Conservation (phyloP, 2,888 invertebrate species). For the Drosophila monieri region DNA sequence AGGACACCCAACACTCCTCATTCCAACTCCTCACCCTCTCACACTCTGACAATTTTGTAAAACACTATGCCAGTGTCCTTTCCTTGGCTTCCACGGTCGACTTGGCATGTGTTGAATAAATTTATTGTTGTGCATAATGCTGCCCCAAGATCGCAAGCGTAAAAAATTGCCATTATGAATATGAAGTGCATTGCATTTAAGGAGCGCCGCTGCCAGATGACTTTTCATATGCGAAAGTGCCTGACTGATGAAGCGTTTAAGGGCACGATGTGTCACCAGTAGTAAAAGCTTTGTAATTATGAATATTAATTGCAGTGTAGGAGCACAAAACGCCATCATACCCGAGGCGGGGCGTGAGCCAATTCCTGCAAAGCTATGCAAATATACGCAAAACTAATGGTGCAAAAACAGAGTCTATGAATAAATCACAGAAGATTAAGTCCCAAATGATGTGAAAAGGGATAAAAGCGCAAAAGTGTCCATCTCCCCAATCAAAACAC, state of each 20-base stretch:
- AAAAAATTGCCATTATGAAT: constrained; percentile 73
- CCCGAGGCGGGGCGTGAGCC: constrained; percentile 14
- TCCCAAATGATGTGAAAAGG: constrained; percentile 74
- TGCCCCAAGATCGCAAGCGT: constrained; percentile 50
- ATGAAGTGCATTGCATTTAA: constrained; percentile 70
- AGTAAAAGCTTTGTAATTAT: constrained; percentile 54
- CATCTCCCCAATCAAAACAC: constrained; percentile 6
- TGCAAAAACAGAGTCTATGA: constrained; percentile 71
- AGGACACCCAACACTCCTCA: constrained; percentile 18
- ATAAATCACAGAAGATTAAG: constrained; percentile 78
- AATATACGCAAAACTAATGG: constrained; percentile 73
- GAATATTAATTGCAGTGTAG: constrained; percentile 68
- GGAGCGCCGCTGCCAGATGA: constrained; percentile 41
- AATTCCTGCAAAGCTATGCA: constrained; percentile 49
- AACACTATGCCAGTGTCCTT: constrained; percentile 50
- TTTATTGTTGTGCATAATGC: constrained; percentile 78
- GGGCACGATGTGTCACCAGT: constrained; percentile 30
- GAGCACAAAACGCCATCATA: constrained; percentile 21
- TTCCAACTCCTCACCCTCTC: constrained; percentile 6
- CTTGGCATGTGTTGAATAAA: constrained; percentile 73
- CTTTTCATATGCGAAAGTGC: constrained; percentile 26
- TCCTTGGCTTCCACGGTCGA: constrained; percentile 18
- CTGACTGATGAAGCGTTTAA: constrained; percentile 55
- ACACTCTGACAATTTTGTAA: constrained; percentile 46
- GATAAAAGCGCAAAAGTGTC: constrained; percentile 56